phyloP scores from a whole-genome alignment of 2,797 vertebrate species.

The Lycodopsis pacificus region DNA sequence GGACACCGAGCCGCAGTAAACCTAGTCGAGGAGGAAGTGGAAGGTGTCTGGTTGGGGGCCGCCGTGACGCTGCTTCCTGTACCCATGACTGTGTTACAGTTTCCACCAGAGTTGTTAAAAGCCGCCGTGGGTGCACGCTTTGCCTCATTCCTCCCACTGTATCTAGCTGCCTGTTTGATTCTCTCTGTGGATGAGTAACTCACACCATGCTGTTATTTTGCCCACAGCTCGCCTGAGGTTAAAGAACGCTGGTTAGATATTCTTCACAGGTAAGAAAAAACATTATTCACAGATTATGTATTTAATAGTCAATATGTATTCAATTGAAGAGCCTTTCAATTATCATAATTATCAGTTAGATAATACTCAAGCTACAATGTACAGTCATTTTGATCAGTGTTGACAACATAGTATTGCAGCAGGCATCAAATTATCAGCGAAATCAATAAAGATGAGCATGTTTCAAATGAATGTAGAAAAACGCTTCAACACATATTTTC shows the following conservation, averaged over 20 bases:
- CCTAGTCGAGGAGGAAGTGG: conserved; percentile 69
- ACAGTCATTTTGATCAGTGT: conserved; percentile 14
- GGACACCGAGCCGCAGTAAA: conserved; percentile 10
- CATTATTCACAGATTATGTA: not conserved
- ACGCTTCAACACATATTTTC: not conserved
- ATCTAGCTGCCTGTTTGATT: conserved; percentile 24
- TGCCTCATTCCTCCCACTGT: conserved; percentile 58
- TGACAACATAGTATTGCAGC: not conserved
- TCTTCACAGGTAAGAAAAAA: conserved; percentile 85
- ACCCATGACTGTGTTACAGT: conserved; percentile 81
- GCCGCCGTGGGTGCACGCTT: conserved; percentile 52
- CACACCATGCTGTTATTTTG: conserved; percentile 82
- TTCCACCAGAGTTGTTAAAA: conserved; percentile 87
- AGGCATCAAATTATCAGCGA: not conserved
- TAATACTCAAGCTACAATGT: not conserved
- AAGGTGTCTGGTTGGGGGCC: conserved; percentile 71
- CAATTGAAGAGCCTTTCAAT: not conserved
- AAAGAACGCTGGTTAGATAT: conserved; percentile 89
- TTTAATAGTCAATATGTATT: not conserved
- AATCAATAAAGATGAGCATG: not conserved
- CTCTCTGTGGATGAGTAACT: conserved; percentile 77
- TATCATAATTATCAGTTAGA: not conserved
- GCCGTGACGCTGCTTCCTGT: conserved; percentile 92
- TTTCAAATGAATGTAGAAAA: not conserved
- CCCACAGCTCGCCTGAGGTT: conserved; percentile 82